Conservation (phyloP, 2,888 invertebrate species). For the Alloscopus bannaensis region DNA sequence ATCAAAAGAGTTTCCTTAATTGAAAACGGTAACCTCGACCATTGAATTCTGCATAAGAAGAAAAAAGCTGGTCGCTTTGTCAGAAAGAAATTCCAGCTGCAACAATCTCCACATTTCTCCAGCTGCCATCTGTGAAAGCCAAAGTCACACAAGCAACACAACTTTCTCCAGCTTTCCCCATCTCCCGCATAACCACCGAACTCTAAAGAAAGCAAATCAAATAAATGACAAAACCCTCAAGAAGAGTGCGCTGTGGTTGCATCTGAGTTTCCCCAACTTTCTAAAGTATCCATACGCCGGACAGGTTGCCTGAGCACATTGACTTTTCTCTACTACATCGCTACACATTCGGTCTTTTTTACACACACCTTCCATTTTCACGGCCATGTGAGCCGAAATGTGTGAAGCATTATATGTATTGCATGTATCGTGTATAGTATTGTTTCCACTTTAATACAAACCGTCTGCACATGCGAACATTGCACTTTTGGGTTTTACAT, state of each 20-base stretch:
- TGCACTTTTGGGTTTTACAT: neutral
- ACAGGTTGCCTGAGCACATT: neutral
- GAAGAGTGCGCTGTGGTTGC: slow-evolving; percentile 23
- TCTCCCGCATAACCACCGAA: slow-evolving; percentile 12
- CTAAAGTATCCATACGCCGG: neutral
- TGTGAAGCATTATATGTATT: neutral
- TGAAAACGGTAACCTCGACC: too few relatives aligned
- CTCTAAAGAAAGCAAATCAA: neutral
- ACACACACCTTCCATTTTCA: neutral
- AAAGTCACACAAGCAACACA: too few relatives aligned
- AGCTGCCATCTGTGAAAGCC: too few relatives aligned
- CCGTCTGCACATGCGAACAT: neutral
- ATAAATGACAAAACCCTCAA: neutral
- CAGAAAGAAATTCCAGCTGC: too few relatives aligned
- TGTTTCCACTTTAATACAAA: neutral
- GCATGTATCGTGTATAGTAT: neutral
- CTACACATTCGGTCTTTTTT: neutral
- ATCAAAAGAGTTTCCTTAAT: too few relatives aligned
- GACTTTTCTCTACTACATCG: neutral
- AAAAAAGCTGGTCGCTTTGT: too few relatives aligned
- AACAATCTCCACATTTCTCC: too few relatives aligned
- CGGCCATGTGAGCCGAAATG: slow-evolving; percentile 13
- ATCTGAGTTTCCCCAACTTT: neutral
- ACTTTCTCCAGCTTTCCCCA: slow-evolving; percentile 41
- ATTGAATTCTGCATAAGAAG: too few relatives aligned